Base-by-base conservation (phyloP, 2,888 invertebrate species). In the Polydrusus pterygomalis region DNA sequence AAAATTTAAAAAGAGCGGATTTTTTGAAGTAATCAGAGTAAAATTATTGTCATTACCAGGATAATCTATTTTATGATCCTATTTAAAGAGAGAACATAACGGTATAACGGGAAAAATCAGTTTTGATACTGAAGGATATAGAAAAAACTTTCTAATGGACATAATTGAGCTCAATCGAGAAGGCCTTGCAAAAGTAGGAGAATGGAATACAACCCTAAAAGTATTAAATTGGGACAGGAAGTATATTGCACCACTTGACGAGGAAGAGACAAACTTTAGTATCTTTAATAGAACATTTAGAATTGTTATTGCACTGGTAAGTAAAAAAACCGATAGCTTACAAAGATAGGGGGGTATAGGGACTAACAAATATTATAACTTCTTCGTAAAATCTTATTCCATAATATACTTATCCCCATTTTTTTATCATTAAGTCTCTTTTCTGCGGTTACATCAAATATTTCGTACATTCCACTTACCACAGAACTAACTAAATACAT, bases 71-170 rank as follows among this genome's bases (percentile, higher is more conserved):
- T n/a, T 25, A 25, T 5, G 25, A 25, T 25, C 25, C 5, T 25
- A 25, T 25, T 25, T 25, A 25, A 25, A 94, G 96, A 91, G 91
- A 90, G 87, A 81, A 87, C 82, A 89, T 79, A 89, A 91, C 18
- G 74, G 74, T 13, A 86, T 96, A 74, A 93, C 95, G 0, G 96
- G 96, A 10, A 85, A 90, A 25, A 91, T 97, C 49, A 92, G 91
- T 85, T 95, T 97, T 84, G 94, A 96, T 85, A 90, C 91, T 75
- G 91, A 93, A 83, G 97, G 97, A 5, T 91, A 93, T 79, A 90
- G 95, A 70, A 92, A 90, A 9, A 92, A 93, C 82, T 92, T 95
- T 81, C 88, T 89, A 79, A 84, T 95, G 75, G 94, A 95, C 70
- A 87, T 95, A 60, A 84, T 94, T 11, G 92, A 93, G 88, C 84